phyloP scores from a whole-genome alignment of 2,113 vertebrate species.

The Antechinus stuartii region DNA sequence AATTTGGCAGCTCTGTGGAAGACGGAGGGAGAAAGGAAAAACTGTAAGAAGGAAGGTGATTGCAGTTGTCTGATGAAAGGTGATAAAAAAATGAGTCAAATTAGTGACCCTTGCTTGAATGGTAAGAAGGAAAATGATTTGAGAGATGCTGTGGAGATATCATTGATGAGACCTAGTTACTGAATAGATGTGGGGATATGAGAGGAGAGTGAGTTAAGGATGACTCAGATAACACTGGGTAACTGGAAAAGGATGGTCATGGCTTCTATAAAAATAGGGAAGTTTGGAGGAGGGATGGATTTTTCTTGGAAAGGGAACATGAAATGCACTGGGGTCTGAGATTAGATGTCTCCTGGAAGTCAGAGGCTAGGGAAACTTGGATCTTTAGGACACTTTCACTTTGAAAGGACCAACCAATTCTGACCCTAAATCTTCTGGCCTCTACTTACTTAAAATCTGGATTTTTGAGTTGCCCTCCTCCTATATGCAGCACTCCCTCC shows the following conservation, averaged over 20 bases:
- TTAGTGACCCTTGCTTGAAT: not conserved
- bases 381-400: not conserved
- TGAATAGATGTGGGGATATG: not conserved
- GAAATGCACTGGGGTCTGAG: not conserved
- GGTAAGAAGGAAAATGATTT: not conserved
- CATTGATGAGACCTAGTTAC: not conserved
- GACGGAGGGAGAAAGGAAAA: not conserved
- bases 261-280: not conserved
- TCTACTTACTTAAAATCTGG: not conserved
- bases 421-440: not conserved
- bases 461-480: not conserved
- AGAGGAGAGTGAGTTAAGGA: not conserved
- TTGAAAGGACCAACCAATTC: not conserved
- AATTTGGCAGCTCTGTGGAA: not conserved
- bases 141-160: not conserved
- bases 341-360: not conserved
- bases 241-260: not conserved
- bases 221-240: not conserved
- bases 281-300: not conserved
- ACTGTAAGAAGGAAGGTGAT: not conserved
- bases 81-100: not conserved
- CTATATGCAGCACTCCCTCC: not conserved
- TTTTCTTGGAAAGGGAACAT: not conserved
- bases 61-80: not conserved
- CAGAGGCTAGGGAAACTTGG: not conserved